These are phyloP conservation scores for Thamnophis sirtalis DNA, from an alignment of 2,113 vertebrate species.

Conservation along the genomic window DNA sequence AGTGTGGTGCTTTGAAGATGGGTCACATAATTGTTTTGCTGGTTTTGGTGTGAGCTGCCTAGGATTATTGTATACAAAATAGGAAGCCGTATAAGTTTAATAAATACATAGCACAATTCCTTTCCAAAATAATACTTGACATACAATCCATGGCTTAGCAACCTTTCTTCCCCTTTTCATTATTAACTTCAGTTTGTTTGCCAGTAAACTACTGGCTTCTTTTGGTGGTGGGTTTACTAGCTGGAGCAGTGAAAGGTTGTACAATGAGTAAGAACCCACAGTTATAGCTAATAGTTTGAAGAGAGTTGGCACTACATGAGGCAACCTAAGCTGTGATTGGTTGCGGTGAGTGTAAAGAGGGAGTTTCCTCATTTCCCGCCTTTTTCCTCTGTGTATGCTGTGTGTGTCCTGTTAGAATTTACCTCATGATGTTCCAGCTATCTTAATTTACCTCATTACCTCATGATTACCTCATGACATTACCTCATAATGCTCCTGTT, in stretches of 20 bases:
- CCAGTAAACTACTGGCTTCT: not conserved
- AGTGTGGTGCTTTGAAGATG: not conserved
- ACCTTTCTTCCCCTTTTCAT: not conserved
- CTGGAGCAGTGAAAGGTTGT: not conserved
- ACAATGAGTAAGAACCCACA: not conserved
- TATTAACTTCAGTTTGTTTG: not conserved
- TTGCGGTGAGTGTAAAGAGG: not conserved
- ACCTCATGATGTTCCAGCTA: not conserved
- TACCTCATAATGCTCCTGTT: not conserved
- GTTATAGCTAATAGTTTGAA: not conserved
- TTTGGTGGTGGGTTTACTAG: not conserved
- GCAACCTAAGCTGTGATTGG: not conserved
- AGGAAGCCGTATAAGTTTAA: not conserved
- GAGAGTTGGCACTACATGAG: not conserved
- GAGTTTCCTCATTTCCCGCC: not conserved
- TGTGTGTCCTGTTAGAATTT: not conserved
- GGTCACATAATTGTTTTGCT: not conserved
- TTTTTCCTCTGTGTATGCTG: not conserved
- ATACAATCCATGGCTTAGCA: not conserved
- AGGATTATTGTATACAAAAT: not conserved
- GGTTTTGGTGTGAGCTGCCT: not conserved
- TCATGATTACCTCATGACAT: too few relatives aligned
- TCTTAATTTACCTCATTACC: too few relatives aligned
- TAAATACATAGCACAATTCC: not conserved
- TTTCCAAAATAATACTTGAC: not conserved